A percentile compares a stretch with the other conserved stretches of the same genome.
Evolutionary conservation across 2,113 vertebrate genomes (phyloP).

Genomic region (Ptilorrhoa leucosticta): DNA sequence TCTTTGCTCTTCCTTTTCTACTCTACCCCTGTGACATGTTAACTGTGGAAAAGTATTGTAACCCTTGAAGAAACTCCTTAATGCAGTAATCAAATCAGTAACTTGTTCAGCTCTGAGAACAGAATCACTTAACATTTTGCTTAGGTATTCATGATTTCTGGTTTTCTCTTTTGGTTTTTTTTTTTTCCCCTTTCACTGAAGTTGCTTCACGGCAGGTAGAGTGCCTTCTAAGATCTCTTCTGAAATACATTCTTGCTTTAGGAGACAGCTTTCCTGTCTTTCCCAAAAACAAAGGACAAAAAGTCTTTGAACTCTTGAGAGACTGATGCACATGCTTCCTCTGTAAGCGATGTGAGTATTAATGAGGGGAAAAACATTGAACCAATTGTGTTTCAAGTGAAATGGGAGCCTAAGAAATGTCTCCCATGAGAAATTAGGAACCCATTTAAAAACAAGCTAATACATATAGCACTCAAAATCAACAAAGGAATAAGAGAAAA

Average conservation of each 20-base stretch:
- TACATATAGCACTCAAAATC: not conserved
- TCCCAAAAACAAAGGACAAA: not conserved
- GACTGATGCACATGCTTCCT: not conserved
- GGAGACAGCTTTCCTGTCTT: not conserved
- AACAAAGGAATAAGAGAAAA: not conserved
- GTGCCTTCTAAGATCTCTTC: not conserved
- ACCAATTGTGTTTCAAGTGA: not conserved
- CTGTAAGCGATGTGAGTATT: not conserved
- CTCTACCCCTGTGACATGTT: not conserved
- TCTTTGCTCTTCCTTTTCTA: not conserved
- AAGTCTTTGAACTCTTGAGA: not conserved
- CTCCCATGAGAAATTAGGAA: not conserved
- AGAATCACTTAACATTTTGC: not conserved
- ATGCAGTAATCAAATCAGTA: not conserved
- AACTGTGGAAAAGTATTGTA: not conserved
- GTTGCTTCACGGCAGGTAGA: not conserved
- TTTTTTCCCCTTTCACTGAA: not conserved
- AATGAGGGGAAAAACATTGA: not conserved
- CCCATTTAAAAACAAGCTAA: not conserved
- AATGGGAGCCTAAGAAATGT: not conserved
- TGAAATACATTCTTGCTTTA: not conserved
- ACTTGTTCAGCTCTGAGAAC: not conserved
- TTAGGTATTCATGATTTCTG: not conserved
- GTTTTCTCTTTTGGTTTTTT: not conserved
- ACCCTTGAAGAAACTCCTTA: not conserved